Base-by-base conservation (phyloP, 2,797 vertebrate species). In the Pseudochirops cupreus region DNA sequence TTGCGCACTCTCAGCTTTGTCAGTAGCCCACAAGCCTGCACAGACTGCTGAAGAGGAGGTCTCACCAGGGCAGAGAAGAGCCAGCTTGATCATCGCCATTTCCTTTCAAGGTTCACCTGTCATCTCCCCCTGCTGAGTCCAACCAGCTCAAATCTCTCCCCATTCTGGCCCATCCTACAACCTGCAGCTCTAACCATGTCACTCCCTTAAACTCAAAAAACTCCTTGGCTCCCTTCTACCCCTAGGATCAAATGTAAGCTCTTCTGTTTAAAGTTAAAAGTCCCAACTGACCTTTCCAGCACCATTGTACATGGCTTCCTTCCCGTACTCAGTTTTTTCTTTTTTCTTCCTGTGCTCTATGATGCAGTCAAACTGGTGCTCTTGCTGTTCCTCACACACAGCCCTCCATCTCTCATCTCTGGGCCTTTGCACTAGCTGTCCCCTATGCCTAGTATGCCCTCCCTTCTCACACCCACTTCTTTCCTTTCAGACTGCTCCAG, bases 1-100 rank as follows among this genome's bases (percentile, higher is more conserved):
- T n/a, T 10, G 2, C 10, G 29, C 2, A 11, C 28, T 31, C 29
- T 28, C 28, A 6, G 11, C 10, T 59, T 31, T 59, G 29, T 59
- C 58, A 59, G 29, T 31, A 0, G 28, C 7, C 11, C 59, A 33
- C 33, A n/a, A 11, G 18, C 14, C 62, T 21, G 33, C 16, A 0
- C 59, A 62, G 11, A 62, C 11, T 31, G 1, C 26, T 33, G 0
- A 1, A 13, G 12, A 31, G 3, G 33, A 18, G 62, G 5, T 67
- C 33, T 39, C 5, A 21, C 62, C 33, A 21, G 5, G 33, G 2
- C 62, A 39, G n/a, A 67, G 62, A 74, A 74, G 16, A 74, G 62
- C 0, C 5, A 16, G 33, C 6, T 21, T 18, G 16, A 39, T 18
- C n/a, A 6, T 21, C 5, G 7, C 16, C 13, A 0, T 74, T 21